Percentiles rank a stretch among this genome's conserved stretches.
Conservation (phyloP, 2,888 invertebrate genomes). For the Trisateles emortualis region DNA sequence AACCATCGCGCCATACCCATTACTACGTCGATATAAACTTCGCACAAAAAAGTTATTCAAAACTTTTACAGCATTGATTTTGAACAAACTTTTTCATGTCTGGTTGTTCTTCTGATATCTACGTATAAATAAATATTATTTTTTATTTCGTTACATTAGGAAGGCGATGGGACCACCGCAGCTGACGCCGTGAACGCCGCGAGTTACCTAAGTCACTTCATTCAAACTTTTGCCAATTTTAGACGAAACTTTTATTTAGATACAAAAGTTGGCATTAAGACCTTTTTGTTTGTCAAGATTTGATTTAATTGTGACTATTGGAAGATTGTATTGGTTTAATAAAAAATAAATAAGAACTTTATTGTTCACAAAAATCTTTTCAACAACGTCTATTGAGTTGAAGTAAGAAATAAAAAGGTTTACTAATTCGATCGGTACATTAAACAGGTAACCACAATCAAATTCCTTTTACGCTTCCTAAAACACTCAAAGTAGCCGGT, state of each 20-base stretch:
- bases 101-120: slow-evolving; percentile 58
- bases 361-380: too few species aligned
- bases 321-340: slow-evolving; percentile 32
- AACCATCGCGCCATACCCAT: slow-evolving; percentile 30
- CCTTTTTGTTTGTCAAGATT: slow-evolving; percentile 69
- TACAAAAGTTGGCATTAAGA: slow-evolving; percentile 70
- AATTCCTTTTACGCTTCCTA: too few species aligned
- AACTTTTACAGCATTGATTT: slow-evolving; percentile 53
- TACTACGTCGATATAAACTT: slow-evolving; percentile 44
- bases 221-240: slow-evolving; percentile 83
- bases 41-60: slow-evolving; percentile 38
- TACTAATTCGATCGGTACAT: too few species aligned
- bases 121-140: slow-evolving; percentile 73
- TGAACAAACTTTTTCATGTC: slow-evolving; percentile 53
- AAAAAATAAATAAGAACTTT: neutral
- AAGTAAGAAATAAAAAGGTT: too few species aligned
- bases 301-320: slow-evolving; percentile 68
- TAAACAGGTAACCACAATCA: too few species aligned
- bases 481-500: too few species aligned
- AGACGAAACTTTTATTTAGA: slow-evolving; percentile 75
- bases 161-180: slow-evolving; percentile 80
- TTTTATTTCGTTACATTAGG: slow-evolving; percentile 78
- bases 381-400: too few species aligned
- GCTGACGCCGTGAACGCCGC: slow-evolving; percentile 78
- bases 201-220: slow-evolving; percentile 80